phyloP scores from a whole-genome alignment of 2,797 vertebrate species.

The Sebastes iracundus region DNA sequence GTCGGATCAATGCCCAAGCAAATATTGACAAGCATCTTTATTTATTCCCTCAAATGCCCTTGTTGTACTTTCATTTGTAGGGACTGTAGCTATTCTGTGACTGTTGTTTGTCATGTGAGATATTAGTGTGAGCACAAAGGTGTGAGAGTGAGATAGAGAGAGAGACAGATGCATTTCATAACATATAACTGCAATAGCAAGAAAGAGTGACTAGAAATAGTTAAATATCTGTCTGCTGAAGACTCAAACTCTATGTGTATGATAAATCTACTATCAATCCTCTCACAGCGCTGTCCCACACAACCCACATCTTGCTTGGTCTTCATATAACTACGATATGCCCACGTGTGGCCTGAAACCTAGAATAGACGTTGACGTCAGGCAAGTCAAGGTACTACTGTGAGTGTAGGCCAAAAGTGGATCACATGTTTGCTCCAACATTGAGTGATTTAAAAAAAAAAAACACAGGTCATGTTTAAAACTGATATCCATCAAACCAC shows the following conservation, averaged over 20 bases:
- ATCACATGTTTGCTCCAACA: background rate
- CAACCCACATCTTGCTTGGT: background rate
- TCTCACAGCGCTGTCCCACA: background rate
- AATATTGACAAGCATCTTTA: background rate
- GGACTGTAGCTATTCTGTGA: background rate
- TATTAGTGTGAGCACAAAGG: background rate
- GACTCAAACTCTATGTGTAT: background rate
- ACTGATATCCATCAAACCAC: background rate
- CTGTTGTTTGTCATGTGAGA: background rate
- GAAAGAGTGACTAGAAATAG: background rate
- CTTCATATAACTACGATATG: background rate
- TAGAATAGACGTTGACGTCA: accelerated
- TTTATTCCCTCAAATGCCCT: background rate
- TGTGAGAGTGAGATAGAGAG: background rate
- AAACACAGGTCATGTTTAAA: background rate
- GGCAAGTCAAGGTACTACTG: background rate
- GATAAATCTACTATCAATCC: background rate
- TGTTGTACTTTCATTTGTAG: background rate
- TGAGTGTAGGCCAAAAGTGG: background rate
- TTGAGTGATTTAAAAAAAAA: background rate
- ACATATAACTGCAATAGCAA: background rate
- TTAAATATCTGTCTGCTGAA: background rate
- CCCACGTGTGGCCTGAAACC: too few species aligned
- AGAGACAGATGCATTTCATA: background rate
- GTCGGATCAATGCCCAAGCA: background rate